Evolutionary conservation across 1,140 invertebrate genomes (phyloP), one percentile per base, ranked within the genome.

Genomic region (Aplysia californica): DNA sequence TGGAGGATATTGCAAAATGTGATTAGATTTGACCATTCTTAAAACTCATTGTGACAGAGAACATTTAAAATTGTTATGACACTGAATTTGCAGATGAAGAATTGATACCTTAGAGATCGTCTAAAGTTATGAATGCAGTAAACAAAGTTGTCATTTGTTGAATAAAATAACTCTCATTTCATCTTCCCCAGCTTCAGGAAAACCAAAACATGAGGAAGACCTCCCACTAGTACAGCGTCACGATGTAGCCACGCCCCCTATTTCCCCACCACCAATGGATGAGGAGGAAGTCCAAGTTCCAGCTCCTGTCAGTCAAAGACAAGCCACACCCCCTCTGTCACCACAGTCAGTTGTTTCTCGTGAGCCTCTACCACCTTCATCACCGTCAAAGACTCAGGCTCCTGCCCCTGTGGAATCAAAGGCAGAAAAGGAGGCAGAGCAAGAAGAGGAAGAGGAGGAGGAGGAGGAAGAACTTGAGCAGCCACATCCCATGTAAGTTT

Each of bases 231-330:
- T 38, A 26, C 38, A 71, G 20, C 39, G 76, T 20, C 81, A 84
- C 78, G 80, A 81, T 77, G 76, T 84, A 20, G 75, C 71, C 41
- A 73, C 80, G 23, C 81, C 82, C 31, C 77, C 79, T 36, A 71
- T 75, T 10, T 76, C 79, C 56, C 79, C 82, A 15, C 68, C 61
- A 20, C 78, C 79, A 38, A 20, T 56, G 41, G 38, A 20, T 23
- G 67, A 70, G 36, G 76, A 33, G 18, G 36, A 74, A 39, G 39
- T n/a, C n/a, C n/a, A n/a, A n/a, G n/a, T n/a, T n/a, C n/a, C n/a
- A n/a, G n/a, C 6, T 4, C 36, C 35, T 20, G 33, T 33, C 38
- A 15, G 4, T 6, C 23, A 23, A 23, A 69, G 31, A n/a, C 44
- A 56, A 20, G 23, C 76, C 69, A 78, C 74, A 23, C 56, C 36